Evolutionary conservation across 2,113 vertebrate genomes (phyloP), one percentile per base, ranked within the genome.

Genomic region (Scomber colias): DNA sequence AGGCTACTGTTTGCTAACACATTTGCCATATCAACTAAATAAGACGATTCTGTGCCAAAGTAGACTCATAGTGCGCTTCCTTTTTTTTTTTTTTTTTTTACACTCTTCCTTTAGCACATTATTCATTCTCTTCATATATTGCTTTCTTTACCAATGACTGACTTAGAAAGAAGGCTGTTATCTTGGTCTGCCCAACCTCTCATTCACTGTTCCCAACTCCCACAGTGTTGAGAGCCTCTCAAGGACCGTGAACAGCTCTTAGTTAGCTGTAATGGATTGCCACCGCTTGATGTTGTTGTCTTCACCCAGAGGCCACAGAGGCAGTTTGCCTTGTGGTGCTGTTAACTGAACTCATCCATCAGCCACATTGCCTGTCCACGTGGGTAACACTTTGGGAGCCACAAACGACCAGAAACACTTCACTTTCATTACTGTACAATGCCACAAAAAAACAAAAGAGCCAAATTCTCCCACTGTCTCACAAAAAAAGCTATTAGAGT

Each of bases 331-430:
- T 82, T 11, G 57, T 71, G 76, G 56, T 71, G 2, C 68, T 21
- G 64, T 85, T 84, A 86, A 88, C 76, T 83, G 24, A 9, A 19
- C 53, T 62, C 85, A 89, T 91, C 71, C 68, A 87, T 90, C 89
- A 90, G 55, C 45, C 10, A 46, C 50, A 46, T 85, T 59, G 68
- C 46, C 46, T 6, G 35, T 68, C 67, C 73, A 65, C 35, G 11
- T 27, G 59, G 65, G 21, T 15, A 60, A 69, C 6, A 16, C 74
- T 77, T n/a, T 1, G 59, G 70, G 64, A 84, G 71, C 68, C 46
- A 27, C 49, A 60, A 3, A 64, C 24, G 73, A 82, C 15, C 65
- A 61, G 54, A 54, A 57, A 31, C 79, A 45, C 63, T 79, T 74
- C 31, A 77, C 56, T 69, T 69, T 85, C 61, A 77, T 89, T 71